These are phyloP conservation scores for Channa striata DNA, from an alignment of 2,797 vertebrate genomes.

Conservation along the genomic window DNA sequence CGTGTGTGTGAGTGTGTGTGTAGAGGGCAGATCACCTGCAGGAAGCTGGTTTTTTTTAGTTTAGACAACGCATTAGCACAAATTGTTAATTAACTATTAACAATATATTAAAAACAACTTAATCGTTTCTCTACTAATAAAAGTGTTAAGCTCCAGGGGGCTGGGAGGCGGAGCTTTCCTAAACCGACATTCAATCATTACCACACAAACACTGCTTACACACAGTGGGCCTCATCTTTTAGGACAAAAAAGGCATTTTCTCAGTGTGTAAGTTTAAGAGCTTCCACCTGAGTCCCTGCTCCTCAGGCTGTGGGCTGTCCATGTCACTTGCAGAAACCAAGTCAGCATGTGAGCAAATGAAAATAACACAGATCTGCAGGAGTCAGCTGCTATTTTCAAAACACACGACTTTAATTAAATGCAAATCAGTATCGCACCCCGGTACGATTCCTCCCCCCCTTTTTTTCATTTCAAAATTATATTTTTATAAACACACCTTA, in stretches of 20 bases:
- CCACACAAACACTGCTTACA: too few relatives aligned
- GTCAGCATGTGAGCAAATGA: background rate
- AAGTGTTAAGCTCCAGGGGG: too few relatives aligned
- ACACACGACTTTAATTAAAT: background rate
- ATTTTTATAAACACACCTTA: too few relatives aligned
- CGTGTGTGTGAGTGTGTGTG: slow-evolving; percentile 10
- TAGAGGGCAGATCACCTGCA: slow-evolving; percentile 31
- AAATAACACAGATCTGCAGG: background rate
- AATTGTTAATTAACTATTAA: slow-evolving; percentile 9
- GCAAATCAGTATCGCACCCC: background rate
- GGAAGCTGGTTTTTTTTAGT: too few relatives aligned
- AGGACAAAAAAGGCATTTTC: too few relatives aligned
- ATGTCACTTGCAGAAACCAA: background rate
- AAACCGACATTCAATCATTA: too few relatives aligned
- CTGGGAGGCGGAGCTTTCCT: too few relatives aligned
- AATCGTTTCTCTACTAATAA: too few relatives aligned
- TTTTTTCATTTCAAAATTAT: background rate
- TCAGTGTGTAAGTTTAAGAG: too few relatives aligned
- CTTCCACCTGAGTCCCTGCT: background rate
- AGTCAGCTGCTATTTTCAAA: background rate
- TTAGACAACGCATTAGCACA: background rate
- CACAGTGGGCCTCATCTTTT: too few relatives aligned
- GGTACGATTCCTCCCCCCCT: background rate
- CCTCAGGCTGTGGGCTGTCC: background rate
- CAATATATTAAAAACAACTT: background rate